These are phyloP conservation scores for Diaphora mendica DNA, from an alignment of 2,888 invertebrate genomes.

Conservation along the genomic window DNA sequence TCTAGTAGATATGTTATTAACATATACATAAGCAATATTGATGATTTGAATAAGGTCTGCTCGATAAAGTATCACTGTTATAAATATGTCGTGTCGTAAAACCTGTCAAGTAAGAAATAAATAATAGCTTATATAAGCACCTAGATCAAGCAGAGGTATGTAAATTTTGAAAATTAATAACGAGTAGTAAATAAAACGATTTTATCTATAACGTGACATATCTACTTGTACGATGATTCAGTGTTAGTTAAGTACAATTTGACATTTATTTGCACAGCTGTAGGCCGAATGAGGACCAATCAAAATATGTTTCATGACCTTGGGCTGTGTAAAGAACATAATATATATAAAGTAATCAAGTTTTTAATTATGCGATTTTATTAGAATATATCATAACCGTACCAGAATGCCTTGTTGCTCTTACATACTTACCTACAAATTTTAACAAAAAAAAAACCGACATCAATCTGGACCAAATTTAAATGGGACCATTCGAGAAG, in stretches of 20 bases:
- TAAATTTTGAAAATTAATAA: constrained; percentile 15
- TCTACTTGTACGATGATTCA: constrained; percentile 26
- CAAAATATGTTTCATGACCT: constrained; percentile 11
- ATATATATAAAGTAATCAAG: background rate
- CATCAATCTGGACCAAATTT: too few species aligned
- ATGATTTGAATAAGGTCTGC: constrained; percentile 18
- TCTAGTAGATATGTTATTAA: constrained; percentile 13
- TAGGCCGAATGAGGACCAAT: constrained; percentile 13
- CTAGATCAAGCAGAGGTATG: constrained; percentile 16
- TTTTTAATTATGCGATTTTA: background rate
- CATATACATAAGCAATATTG: constrained; percentile 9
- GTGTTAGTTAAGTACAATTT: constrained; percentile 15
- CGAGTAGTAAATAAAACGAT: constrained; percentile 18
- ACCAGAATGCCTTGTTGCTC: background rate
- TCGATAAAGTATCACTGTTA: constrained; percentile 19
- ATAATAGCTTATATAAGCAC: constrained; percentile 29
- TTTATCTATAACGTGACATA: constrained; percentile 25
- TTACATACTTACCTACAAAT: too few species aligned
- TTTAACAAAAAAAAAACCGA: too few species aligned
- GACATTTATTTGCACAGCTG: constrained; percentile 23
- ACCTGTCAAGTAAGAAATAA: constrained; percentile 29
- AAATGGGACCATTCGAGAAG: too few species aligned
- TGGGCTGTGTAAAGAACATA: constrained; percentile 12
- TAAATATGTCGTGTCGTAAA: constrained; percentile 16
- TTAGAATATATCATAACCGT: background rate